Percentiles rank a stretch among this genome's conserved stretches.
These are phyloP conservation scores for Merops nubicus DNA, from an alignment of 2,113 vertebrate genomes.

Conservation along the genomic window DNA sequence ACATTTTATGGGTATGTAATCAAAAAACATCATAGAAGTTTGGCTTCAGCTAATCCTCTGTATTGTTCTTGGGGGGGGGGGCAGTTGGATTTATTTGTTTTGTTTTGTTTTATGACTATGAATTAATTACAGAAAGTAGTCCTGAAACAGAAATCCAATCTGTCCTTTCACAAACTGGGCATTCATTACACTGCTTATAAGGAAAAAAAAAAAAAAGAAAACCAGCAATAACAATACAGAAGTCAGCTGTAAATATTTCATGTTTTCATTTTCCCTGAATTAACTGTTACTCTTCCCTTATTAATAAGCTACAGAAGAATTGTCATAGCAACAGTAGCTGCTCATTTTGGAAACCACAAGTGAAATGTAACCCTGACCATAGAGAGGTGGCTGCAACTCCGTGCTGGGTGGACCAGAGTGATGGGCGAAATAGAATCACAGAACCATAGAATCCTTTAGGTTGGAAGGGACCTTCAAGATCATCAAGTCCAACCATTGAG, in stretches of 20 bases:
- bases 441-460: no score
- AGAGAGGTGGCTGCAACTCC: background rate
- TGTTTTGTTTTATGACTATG: background rate
- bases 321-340: slow-evolving; percentile 21
- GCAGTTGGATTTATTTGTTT: background rate
- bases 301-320: slow-evolving; percentile 29
- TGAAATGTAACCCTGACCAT: background rate
- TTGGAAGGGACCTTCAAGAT: no score
- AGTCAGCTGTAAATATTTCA: slow-evolving; percentile 23
- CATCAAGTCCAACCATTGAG: no score
- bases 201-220: background rate
- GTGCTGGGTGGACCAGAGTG: background rate
- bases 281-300: slow-evolving; percentile 21
- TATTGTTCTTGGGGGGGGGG: background rate
- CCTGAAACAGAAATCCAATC: slow-evolving; percentile 11
- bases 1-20: background rate
- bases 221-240: background rate
- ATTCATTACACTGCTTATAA: background rate
- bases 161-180: background rate
- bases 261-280: slow-evolving; percentile 35
- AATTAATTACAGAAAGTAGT: slow-evolving; percentile 54
- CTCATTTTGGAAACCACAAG: background rate
- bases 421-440: no score
- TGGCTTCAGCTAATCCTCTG: slow-evolving; percentile 46
- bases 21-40: slow-evolving; percentile 2